phyloP scores from a whole-genome alignment of 1,140 invertebrate genomes.

The Bombus impatiens region DNA sequence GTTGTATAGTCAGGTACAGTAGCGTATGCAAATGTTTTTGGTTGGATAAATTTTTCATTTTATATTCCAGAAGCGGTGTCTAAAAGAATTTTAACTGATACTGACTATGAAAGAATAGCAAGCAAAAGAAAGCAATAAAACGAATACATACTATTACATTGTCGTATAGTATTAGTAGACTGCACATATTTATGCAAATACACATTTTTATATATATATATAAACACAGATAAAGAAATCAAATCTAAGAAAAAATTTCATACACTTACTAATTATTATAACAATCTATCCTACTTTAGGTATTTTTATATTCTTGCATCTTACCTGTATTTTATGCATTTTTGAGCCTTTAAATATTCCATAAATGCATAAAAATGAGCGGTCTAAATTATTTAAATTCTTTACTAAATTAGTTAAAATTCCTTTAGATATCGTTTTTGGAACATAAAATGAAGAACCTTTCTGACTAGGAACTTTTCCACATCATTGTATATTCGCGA shows the following conservation, averaged over 20 bases:
- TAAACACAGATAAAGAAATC: no score
- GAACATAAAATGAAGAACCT: neutral
- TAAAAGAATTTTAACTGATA: neutral
- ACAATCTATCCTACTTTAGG: neutral
- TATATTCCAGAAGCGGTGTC: neutral
- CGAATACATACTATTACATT: no score
- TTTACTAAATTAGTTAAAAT: neutral
- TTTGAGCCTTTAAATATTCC: neutral
- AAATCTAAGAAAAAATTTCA: no score
- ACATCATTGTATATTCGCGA: neutral
- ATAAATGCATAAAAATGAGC: neutral
- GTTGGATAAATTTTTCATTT: neutral
- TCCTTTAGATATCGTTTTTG: neutral
- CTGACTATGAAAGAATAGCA: no score
- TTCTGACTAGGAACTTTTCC: neutral
- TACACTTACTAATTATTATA: neutral
- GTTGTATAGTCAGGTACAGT: neutral
- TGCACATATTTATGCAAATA: neutral
- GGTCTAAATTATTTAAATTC: neutral
- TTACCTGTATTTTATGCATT: neutral
- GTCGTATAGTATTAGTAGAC: neutral
- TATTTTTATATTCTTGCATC: neutral
- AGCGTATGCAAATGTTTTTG: neutral
- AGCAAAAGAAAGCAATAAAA: no score
- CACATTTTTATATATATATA: neutral